These are phyloP conservation scores for Drosophila nigrodunni DNA, from an alignment of 1,140 invertebrate species.

Conservation along the genomic window DNA sequence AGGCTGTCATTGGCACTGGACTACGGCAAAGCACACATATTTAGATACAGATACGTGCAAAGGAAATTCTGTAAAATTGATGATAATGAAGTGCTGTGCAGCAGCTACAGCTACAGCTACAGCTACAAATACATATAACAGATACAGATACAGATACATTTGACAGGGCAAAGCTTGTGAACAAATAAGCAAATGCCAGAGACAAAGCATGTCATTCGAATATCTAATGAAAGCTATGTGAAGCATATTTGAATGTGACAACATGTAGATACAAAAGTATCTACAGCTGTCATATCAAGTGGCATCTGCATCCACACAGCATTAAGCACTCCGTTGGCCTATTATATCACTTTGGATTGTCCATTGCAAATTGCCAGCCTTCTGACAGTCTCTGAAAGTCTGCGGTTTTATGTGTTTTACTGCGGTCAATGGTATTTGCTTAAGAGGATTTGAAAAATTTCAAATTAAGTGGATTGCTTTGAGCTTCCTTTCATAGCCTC, in stretches of 20 bases:
- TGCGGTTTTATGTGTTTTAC: slow-evolving; percentile 67
- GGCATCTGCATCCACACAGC: slow-evolving; percentile 29
- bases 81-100: slow-evolving; percentile 72
- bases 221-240: slow-evolving; percentile 51
- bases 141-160: slow-evolving; percentile 57
- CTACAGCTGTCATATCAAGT: slow-evolving; percentile 71
- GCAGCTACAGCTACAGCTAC: slow-evolving; percentile 25
- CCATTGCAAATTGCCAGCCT: slow-evolving; percentile 14
- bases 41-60: not conserved
- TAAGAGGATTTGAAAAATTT: slow-evolving; percentile 80
- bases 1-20: slow-evolving; percentile 58
- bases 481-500: slow-evolving; percentile 29
- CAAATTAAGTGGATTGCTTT: slow-evolving; percentile 74
- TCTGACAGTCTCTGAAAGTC: not conserved
- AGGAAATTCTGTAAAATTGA: slow-evolving; percentile 46
- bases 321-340: not conserved
- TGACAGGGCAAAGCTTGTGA: slow-evolving; percentile 69
- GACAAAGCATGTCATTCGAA: slow-evolving; percentile 63
- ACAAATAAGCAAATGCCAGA: slow-evolving; percentile 68
- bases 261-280: slow-evolving; percentile 73
- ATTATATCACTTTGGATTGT: slow-evolving; percentile 27
- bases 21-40: slow-evolving; percentile 7
- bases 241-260: slow-evolving; percentile 72
- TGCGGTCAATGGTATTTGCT: slow-evolving; percentile 71
- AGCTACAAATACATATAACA: no score